Base-by-base conservation (phyloP, 2,888 invertebrate species). In the Brachypalpus laphriformis region DNA sequence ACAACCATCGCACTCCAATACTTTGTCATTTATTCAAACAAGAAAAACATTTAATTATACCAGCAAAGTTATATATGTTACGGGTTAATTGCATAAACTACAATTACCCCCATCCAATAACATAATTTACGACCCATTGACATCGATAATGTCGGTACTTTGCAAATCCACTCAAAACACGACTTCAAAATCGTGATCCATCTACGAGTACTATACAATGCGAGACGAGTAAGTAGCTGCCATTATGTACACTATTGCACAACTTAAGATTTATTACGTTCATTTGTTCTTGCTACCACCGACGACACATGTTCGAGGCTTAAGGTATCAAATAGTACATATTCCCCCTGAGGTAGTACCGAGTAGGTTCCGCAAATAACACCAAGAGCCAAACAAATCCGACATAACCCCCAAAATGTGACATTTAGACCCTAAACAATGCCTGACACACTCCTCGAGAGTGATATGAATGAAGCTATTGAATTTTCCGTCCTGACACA, bases 111-210 rank as follows among this genome's bases (percentile, higher is more conserved):
- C 11, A 68, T 75, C 57, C 28, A 37, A 16, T 61, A 80, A 66
- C 72, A 81, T 81, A 74, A 81, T 74, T 81, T 61, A 81, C 74
- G 74, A 74, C 18, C 20, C 68, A 61, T 74, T 54, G 54, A 61
- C 74, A 37, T 42, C 34, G 22, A 20, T 11, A n/a, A 20, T 65
- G 72, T 34, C 20, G 40, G 31, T 45, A 65, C 56, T 51, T 37
- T 20, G 40, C 28, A 51, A 47, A 61, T 49, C 16, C 20, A 14
- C 51, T 61, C 14, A 9, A 66, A 59, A 59, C 80, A 81, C 80
- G 80, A 81, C 45, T 66, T 66, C 25, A n/a, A 11, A 80, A 31
- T 81, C 74, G 74, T 74, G 80, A 81, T 66, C 16, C 61, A 11
- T 63, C 66, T 54, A 71, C 68, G 31, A 11, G 28, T 28, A 31